Evolutionary conservation across 2,888 invertebrate species (phyloP).

Genomic region (Aplocera efformata): DNA sequence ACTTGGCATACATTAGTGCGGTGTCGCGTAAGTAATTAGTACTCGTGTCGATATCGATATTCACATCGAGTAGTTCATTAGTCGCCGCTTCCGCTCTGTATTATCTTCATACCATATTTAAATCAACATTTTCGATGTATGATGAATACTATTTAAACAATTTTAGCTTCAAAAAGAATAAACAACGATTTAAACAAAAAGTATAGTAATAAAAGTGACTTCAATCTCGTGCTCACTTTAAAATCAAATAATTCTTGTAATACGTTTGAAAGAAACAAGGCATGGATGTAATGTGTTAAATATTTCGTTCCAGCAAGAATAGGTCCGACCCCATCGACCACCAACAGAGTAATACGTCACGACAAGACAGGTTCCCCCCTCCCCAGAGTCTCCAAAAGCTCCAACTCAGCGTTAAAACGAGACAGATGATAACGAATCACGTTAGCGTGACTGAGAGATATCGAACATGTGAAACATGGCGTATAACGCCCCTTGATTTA

Average conservation of each 20-base stretch:
- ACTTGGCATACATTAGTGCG: conserved; percentile 72
- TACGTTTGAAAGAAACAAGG: no score
- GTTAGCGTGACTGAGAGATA: conserved; percentile 62
- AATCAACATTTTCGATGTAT: not conserved
- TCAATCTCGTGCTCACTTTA: no score
- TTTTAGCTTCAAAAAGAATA: no score
- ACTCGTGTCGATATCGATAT: conserved; percentile 67
- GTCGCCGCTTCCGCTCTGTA: conserved; percentile 38
- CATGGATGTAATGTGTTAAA: no score
- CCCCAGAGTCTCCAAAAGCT: conserved; percentile 55
- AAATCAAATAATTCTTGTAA: no score
- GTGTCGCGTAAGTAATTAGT: conserved; percentile 69
- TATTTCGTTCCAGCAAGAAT: conserved; percentile 16
- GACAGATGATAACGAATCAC: conserved; percentile 54
- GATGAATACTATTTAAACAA: no score
- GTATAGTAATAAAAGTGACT: no score
- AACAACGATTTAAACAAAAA: conserved; percentile 8
- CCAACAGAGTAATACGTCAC: conserved; percentile 77
- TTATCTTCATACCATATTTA: conserved; percentile 12
- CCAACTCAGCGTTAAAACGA: conserved; percentile 63
- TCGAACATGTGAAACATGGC: conserved; percentile 77
- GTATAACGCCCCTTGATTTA: conserved; percentile 82
- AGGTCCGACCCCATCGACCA: conserved; percentile 67
- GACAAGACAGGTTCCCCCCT: conserved; percentile 73
- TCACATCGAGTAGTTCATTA: conserved; percentile 63